Evolutionary conservation across 2,113 vertebrate species (phyloP).

Genomic region (Puntigrus tetrazona): DNA sequence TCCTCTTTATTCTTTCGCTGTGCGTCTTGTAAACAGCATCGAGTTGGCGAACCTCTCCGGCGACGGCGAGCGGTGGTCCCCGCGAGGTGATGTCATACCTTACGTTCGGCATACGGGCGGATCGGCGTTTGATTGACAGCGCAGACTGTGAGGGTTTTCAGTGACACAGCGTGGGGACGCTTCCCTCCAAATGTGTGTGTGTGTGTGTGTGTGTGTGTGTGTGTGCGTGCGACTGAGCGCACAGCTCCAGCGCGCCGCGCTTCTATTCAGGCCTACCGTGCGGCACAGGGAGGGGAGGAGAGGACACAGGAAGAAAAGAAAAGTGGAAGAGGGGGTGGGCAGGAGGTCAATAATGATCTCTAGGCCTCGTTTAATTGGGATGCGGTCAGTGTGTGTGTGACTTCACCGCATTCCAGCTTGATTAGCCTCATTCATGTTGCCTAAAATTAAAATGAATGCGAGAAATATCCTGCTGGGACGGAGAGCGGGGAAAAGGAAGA

Average conservation of each 20-base stretch:
- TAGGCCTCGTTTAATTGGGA: slow-evolving; percentile 64
- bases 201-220: slow-evolving; percentile 45
- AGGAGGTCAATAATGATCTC: slow-evolving; percentile 56
- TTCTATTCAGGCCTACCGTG: slow-evolving; percentile 38
- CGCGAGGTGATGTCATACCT: slow-evolving; percentile 37
- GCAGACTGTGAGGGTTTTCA: slow-evolving; percentile 47
- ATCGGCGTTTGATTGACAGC: slow-evolving; percentile 52
- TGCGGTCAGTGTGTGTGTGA: slow-evolving; percentile 54
- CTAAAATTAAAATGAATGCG: slow-evolving; percentile 60
- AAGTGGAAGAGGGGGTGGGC: slow-evolving; percentile 9
- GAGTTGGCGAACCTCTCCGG: slow-evolving; percentile 71
- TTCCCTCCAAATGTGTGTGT: slow-evolving; percentile 43
- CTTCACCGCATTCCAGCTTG: slow-evolving; percentile 61
- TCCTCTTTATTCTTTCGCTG: slow-evolving; percentile 72
- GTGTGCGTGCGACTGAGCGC: slow-evolving; percentile 32
- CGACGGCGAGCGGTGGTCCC: slow-evolving; percentile 36
- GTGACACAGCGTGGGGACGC: slow-evolving; percentile 36
- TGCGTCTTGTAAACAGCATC: slow-evolving; percentile 84
- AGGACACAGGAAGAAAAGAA: slow-evolving; percentile 26
- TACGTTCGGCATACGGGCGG: slow-evolving; percentile 26
- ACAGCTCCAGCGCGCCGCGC: not conserved
- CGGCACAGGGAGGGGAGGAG: slow-evolving; percentile 31
- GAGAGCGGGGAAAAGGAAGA: not conserved
- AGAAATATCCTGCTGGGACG: slow-evolving; percentile 29
- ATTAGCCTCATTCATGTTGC: slow-evolving; percentile 66